Base-by-base conservation (phyloP, 1,140 invertebrate species). In the Drosophila seguyi region DNA sequence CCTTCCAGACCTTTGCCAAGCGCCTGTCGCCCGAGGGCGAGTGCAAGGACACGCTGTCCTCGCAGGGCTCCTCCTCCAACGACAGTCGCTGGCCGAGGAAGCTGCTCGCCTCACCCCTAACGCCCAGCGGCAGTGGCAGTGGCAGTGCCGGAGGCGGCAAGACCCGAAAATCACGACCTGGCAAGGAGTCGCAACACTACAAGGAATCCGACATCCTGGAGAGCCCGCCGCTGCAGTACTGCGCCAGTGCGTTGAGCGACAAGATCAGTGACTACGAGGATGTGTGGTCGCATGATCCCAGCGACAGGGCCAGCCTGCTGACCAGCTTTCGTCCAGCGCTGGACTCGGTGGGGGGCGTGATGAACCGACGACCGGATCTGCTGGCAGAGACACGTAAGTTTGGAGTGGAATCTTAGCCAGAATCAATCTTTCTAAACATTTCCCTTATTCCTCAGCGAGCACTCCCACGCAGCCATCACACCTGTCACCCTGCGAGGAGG, bases 181-280 rank as follows among this genome's bases (percentile, higher is more conserved):
- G 94, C 84, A 95, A 95, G 93, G 94, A 95, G 80, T 88, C 95
- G 41, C 94, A 94, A 83, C 95, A 95, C 91, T 95, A 95, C 93
- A 94, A 96, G 92, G 96, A 97, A 84, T 97, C 96, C 8, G 96
- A 97, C 91, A 97, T 97, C 53, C 92, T 97, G 44, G 97, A 97
- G 90, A 97, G 96, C 25, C 95, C 95, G n/a, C 94, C 95, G 61
- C 93, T 95, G 16, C 83, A 82, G 52, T 98, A 98, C 91, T 98
- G 97, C 82, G 94, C 96, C 66, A 98, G 97, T 91, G 97, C 96
- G 7, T 93, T 98, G 8, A 96, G 96, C 47, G 98, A 99, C 91
- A 98, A 98, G 93, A 95, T 97, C 25, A 98, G 97, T 65, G 98
- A 99, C 93, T 99, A 99, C 92, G 98, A 99, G 93, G 98, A 99